A percentile compares a stretch with the other conserved stretches of the same genome.
These are phyloP conservation scores for Apogon talboti DNA, from an alignment of 2,797 vertebrate genomes.

Conservation along the genomic window DNA sequence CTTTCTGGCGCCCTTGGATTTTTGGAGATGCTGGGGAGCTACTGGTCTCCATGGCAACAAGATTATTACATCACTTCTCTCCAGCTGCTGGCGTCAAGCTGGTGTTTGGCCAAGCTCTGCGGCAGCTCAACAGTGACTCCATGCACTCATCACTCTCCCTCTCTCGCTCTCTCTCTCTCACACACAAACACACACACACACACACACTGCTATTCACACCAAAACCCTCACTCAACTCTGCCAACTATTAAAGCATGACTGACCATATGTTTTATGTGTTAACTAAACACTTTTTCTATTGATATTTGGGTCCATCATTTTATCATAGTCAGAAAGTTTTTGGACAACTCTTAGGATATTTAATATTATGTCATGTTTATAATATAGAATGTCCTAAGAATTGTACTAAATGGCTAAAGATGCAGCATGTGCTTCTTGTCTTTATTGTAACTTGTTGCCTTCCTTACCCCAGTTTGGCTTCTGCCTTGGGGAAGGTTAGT, in stretches of 20 bases:
- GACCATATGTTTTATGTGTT: constrained; percentile 9
- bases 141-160: constrained; percentile 44
- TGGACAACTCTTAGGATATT: too few relatives aligned
- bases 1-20: constrained; percentile 84
- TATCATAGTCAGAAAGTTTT: too few relatives aligned
- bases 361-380: too few relatives aligned
- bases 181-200: constrained; percentile 16
- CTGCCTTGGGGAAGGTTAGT: constrained; percentile 76
- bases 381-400: too few relatives aligned
- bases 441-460: constrained; percentile 39
- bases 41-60: constrained; percentile 84
- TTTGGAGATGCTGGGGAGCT: constrained; percentile 76
- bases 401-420: too few relatives aligned
- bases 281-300: too few relatives aligned
- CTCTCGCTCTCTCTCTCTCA: too few relatives aligned
- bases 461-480: constrained; percentile 73
- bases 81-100: constrained; percentile 81
- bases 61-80: constrained; percentile 83
- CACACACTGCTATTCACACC: constrained; percentile 25
- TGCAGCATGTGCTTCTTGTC: background rate
- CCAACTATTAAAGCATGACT: constrained; percentile 14
- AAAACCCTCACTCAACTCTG: constrained; percentile 42
- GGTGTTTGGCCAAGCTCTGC: constrained; percentile 73
- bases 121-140: constrained; percentile 65
- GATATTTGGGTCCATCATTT: too few relatives aligned